Base-by-base conservation (phyloP, 92 coral and sea anemone species). In the Pocillopora grandis region DNA sequence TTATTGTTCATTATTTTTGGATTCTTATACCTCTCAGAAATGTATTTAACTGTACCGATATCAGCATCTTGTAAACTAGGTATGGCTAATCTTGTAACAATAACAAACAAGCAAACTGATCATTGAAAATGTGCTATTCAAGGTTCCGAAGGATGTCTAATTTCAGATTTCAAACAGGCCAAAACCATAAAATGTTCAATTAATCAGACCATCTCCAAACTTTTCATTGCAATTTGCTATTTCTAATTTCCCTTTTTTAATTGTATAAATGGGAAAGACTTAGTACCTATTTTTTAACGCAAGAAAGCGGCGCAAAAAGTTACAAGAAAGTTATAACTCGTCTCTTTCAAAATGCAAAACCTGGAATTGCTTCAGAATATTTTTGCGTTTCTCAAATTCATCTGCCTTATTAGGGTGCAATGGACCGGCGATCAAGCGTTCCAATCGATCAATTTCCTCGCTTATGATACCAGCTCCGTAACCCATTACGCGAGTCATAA, bases 381-480 rank as follows among this genome's bases (percentile, higher is more conserved):
- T 97, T 90, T 87, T 94, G 12, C 95, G 93, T 76, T 88, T 94
- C 77, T 90, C 97, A 33, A 97, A 85, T 83, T 94, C 99, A 79
- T 97, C 99, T 6, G 92, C 93, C 75, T 97, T 97, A 81, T 90
- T 88, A 12, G 98, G 94, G 77, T 94, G 98, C n/a, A 97, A 60
- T 20, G 95, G 94, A n/a, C 95, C 99, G 18, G 86, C 94, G 79
- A 92, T 90, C n/a, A 97, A 80, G 20, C 98, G 94, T 82, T 97
- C 99, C 23, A 97, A 76, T 55, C 99, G 91, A 68, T 92, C 93
- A 55, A 97, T 81, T 80, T 97, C 99, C 57, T 76, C 90, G 13
- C 57, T 80, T 9, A 97, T 58, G 69, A 86, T 91, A 52, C 78
- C 90, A 13, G 92, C 90, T 0, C 99, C 99, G 21, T 97, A 87